Conservation (phyloP, 2,113 vertebrate species). For the Gallinago undulata region DNA sequence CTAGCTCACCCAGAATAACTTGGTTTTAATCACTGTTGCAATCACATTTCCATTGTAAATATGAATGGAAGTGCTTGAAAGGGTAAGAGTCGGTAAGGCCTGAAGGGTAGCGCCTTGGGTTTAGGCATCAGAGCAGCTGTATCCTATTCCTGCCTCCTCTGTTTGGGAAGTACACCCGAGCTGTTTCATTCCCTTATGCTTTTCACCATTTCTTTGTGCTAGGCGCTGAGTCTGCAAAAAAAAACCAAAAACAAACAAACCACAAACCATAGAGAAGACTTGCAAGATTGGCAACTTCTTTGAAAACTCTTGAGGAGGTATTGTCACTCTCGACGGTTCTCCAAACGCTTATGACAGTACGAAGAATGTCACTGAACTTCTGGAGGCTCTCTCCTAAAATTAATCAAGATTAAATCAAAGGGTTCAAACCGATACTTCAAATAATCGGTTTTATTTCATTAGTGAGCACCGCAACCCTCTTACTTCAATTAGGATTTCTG, state of each 20-base stretch:
- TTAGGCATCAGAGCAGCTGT: neutral
- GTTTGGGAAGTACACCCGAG: neutral
- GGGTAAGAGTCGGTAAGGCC: neutral
- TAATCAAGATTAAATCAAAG: neutral
- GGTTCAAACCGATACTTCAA: neutral
- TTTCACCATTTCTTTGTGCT: neutral
- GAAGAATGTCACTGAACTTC: neutral
- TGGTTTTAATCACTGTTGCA: neutral
- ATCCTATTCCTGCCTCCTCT: neutral
- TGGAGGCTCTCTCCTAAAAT: neutral
- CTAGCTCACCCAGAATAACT: neutral
- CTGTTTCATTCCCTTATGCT: neutral
- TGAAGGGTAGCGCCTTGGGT: neutral
- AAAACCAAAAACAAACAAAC: neutral
- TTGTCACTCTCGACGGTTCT: neutral
- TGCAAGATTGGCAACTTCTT: neutral
- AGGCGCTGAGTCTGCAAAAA: neutral
- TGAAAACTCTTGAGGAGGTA: neutral
- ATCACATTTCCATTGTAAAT: constrained; percentile 3
- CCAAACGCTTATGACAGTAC: neutral
- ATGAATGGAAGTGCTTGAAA: neutral
- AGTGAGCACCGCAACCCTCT: neutral
- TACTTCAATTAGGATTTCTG: constrained; percentile 4
- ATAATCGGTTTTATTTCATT: neutral
- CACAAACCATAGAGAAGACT: neutral